These are phyloP conservation scores for Plodia interpunctella DNA, from an alignment of 1,140 invertebrate species.

Conservation along the genomic window DNA sequence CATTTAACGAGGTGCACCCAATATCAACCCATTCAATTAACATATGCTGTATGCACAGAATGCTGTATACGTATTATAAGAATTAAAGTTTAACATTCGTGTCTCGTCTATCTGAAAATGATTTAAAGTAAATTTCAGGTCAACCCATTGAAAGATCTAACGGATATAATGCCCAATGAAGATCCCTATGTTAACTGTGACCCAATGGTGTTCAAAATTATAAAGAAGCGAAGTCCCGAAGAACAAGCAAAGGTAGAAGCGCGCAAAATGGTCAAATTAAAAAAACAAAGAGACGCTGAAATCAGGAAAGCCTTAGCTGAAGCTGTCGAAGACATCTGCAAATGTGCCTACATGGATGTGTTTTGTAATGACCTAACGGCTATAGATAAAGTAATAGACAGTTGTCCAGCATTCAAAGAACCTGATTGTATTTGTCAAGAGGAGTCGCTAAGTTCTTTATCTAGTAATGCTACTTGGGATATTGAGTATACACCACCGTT, in stretches of 20 bases:
- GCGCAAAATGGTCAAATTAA: slow-evolving; percentile 63
- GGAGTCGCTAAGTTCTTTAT: slow-evolving; percentile 61
- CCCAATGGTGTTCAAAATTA: slow-evolving; percentile 78
- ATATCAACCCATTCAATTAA: too few relatives aligned
- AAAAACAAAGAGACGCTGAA: slow-evolving; percentile 61
- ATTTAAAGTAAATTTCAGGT: slow-evolving; percentile 66
- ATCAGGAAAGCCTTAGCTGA: slow-evolving; percentile 64
- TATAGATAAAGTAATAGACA: slow-evolving; percentile 67
- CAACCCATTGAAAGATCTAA: slow-evolving; percentile 77
- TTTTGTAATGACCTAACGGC: slow-evolving; percentile 69
- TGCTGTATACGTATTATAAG: too few relatives aligned
- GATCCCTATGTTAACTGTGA: slow-evolving; percentile 79
- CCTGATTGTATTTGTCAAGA: slow-evolving; percentile 62
- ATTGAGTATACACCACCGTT: slow-evolving; percentile 72
- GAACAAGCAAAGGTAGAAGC: slow-evolving; percentile 68
- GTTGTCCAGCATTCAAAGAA: slow-evolving; percentile 64
- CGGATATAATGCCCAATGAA: slow-evolving; percentile 70
- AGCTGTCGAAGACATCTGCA: slow-evolving; percentile 69
- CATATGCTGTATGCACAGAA: too few relatives aligned
- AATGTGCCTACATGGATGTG: slow-evolving; percentile 73
- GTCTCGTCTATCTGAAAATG: too few relatives aligned
- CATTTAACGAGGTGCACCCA: too few relatives aligned
- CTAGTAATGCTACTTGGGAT: slow-evolving; percentile 71
- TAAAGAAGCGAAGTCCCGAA: slow-evolving; percentile 72
- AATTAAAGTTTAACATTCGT: too few relatives aligned